phyloP scores from a whole-genome alignment of 1,140 invertebrate species.

The Halictus rubicundus region DNA sequence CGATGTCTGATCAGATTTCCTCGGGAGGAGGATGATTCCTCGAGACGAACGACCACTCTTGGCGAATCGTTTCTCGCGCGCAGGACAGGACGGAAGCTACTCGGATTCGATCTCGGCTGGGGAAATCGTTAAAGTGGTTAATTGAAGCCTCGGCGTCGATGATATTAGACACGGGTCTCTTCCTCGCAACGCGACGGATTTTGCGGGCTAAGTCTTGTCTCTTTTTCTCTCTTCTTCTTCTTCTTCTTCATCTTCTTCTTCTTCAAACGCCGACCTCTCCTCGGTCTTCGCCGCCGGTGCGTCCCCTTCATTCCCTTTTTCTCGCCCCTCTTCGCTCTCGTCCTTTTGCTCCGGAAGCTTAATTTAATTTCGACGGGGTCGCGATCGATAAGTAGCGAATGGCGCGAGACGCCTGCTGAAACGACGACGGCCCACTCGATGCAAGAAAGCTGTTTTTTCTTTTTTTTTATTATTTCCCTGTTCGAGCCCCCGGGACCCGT shows the following conservation, averaged over 20 bases:
- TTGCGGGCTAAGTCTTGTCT: slow-evolving; percentile 6
- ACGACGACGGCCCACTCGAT: neutral
- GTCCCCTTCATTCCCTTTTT: neutral
- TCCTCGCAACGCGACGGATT: slow-evolving; percentile 36
- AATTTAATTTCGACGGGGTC: slow-evolving; percentile 52
- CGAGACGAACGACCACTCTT: too few relatives aligned
- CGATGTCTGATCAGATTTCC: neutral
- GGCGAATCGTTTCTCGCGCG: neutral
- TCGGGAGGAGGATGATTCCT: too few relatives aligned
- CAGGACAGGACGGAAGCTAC: neutral
- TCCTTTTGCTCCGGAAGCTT: neutral
- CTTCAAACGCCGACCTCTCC: neutral
- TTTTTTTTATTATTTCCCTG: neutral
- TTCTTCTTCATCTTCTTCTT: slow-evolving; percentile 4
- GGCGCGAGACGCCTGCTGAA: slow-evolving; percentile 8
- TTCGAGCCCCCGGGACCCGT: neutral
- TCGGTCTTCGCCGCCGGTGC: neutral
- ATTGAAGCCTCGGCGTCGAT: slow-evolving; percentile 48
- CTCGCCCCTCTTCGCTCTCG: neutral
- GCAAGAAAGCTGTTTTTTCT: neutral
- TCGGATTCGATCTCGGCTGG: slow-evolving; percentile 22
- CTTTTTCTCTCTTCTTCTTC: neutral
- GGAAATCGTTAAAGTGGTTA: slow-evolving; percentile 55
- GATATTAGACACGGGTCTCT: slow-evolving; percentile 35
- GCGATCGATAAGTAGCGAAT: slow-evolving; percentile 54